Conservation (phyloP, 2,113 vertebrate genomes). For the Uria lomvia region DNA sequence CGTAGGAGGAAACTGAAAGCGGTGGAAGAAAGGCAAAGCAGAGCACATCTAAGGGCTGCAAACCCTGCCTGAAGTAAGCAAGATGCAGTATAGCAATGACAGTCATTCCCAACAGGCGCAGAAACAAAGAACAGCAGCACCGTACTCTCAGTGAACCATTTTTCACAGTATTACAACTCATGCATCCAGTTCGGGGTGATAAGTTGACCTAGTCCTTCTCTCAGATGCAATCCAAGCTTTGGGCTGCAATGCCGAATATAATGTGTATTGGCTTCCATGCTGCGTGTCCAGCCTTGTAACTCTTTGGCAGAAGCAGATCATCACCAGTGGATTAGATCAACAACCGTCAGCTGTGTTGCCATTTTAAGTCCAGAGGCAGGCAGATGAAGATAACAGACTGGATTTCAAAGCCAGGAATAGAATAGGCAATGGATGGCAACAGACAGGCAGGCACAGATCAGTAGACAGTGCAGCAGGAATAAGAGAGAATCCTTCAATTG, state of each 20-base stretch:
- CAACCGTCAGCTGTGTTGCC: not conserved
- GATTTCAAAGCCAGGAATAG: not conserved
- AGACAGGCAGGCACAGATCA: not conserved
- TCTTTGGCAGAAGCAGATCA: not conserved
- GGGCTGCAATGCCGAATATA: not conserved
- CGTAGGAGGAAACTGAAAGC: slow-evolving; percentile 25
- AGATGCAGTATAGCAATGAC: not conserved
- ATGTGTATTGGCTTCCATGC: not conserved
- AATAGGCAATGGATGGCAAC: not conserved
- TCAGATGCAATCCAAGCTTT: not conserved
- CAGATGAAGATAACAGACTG: not conserved
- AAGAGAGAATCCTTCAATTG: not conserved
- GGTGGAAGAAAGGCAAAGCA: not conserved
- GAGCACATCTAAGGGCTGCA: not conserved
- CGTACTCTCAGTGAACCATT: not conserved
- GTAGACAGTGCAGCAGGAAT: not conserved
- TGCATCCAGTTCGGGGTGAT: rapidly evolving
- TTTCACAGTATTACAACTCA: not conserved
- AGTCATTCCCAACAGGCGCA: not conserved
- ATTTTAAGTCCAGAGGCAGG: not conserved
- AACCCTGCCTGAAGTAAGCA: not conserved
- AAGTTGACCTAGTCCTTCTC: not conserved
- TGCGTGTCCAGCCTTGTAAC: not conserved
- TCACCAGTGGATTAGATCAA: not conserved
- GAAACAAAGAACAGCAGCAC: not conserved